Percentiles rank a stretch among this genome's conserved stretches.
phyloP scores from a whole-genome alignment of 2,888 invertebrate species.

The Iphiclides podalirius region DNA sequence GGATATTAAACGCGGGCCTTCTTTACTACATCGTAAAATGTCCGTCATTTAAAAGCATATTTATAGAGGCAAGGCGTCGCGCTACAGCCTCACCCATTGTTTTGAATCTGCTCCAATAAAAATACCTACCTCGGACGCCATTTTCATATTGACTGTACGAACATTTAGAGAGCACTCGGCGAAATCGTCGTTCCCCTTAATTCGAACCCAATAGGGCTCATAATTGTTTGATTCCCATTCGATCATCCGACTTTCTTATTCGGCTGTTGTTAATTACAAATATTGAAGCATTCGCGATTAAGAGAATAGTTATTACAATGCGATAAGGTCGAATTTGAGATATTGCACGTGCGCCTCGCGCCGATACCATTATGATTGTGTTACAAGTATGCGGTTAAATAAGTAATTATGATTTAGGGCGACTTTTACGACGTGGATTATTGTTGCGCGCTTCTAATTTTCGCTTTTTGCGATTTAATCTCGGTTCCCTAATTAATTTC shows the following conservation, averaged over 20 bases:
- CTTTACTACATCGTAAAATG: slow-evolving; percentile 28
- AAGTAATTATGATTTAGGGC: slow-evolving; percentile 39
- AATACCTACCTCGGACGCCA: slow-evolving; percentile 35
- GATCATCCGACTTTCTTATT: slow-evolving; percentile 4
- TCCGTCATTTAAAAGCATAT: slow-evolving; percentile 30
- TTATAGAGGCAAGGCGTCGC: slow-evolving; percentile 35
- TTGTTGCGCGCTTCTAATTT: slow-evolving; percentile 27
- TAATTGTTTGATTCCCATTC: not conserved
- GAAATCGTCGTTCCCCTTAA: slow-evolving; percentile 2
- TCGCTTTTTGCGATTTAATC: slow-evolving; percentile 30
- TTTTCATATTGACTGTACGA: slow-evolving; percentile 31
- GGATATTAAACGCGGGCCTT: slow-evolving; percentile 25
- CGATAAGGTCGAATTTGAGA: slow-evolving; percentile 21
- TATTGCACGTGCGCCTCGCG: not conserved
- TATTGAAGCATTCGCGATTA: slow-evolving; percentile 16
- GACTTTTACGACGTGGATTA: slow-evolving; percentile 39
- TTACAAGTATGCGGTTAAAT: slow-evolving; percentile 11
- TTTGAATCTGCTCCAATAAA: slow-evolving; percentile 35
- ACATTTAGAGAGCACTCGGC: slow-evolving; percentile 3
- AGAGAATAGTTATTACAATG: slow-evolving; percentile 5
- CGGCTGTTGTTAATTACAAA: slow-evolving; percentile 20
- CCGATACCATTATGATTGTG: slow-evolving; percentile 1
- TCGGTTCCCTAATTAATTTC: slow-evolving; percentile 27
- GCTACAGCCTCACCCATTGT: slow-evolving; percentile 34
- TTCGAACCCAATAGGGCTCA: slow-evolving; percentile 5